These are phyloP conservation scores for Acanthosoma haemorrhoidale DNA, from an alignment of 2,888 invertebrate genomes.

Conservation along the genomic window DNA sequence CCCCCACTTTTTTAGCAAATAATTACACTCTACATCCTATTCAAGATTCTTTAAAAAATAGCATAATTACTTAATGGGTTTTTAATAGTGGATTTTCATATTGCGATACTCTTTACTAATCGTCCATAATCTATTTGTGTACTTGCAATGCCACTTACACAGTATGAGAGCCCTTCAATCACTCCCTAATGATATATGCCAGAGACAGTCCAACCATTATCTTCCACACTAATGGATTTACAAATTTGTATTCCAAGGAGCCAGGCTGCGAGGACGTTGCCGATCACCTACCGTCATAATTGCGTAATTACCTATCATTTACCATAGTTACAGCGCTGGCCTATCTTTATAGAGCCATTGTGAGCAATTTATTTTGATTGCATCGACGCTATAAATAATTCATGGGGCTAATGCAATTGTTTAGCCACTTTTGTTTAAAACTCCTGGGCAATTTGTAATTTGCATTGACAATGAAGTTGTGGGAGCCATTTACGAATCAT, in stretches of 20 bases:
- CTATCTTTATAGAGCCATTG: conserved; percentile 22
- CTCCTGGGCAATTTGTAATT: no score
- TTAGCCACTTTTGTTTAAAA: no score
- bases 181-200: not conserved
- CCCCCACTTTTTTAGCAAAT: no score
- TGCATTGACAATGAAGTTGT: no score
- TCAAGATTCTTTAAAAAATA: no score
- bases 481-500: no score
- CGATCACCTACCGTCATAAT: not conserved
- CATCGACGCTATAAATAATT: not conserved
- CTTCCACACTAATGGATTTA: conserved; percentile 11
- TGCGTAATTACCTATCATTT: not conserved
- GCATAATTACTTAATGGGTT: no score
- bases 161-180: not conserved
- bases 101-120: no score
- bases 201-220: not conserved
- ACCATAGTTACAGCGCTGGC: conserved; percentile 6
- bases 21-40: no score
- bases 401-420: not conserved
- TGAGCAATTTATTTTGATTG: conserved; percentile 7
- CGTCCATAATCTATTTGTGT: no score
- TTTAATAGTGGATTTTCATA: no score
- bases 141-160: not conserved
- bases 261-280: not conserved
- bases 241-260: conserved; percentile 17